phyloP scores from a whole-genome alignment of 2,113 vertebrate genomes.

The Nibea coibor region DNA sequence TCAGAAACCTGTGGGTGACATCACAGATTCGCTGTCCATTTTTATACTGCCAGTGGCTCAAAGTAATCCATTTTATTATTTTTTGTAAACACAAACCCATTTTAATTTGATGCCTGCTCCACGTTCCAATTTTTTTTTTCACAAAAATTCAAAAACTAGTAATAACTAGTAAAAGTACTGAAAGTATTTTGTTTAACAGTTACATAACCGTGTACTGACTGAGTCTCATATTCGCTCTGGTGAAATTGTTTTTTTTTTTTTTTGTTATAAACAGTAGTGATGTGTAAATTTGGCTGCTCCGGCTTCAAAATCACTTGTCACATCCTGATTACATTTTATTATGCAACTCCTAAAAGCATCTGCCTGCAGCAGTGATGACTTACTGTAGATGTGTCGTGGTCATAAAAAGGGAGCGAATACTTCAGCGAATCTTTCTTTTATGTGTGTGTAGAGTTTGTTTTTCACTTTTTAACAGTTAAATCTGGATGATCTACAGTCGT shows the following conservation, averaged over 20 bases:
- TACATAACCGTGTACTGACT: neutral
- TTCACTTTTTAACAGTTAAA: neutral
- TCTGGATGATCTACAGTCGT: neutral
- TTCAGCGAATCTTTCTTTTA: neutral
- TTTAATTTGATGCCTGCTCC: no score
- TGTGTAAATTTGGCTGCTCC: neutral
- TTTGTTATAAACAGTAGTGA: neutral
- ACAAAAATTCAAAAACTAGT: neutral
- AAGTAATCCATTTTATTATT: no score
- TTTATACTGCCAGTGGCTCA: no score
- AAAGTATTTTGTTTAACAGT: no score
- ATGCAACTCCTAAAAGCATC: conserved; percentile 5
- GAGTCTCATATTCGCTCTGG: neutral
- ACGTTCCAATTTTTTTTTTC: no score
- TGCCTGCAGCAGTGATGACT: neutral
- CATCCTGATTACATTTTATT: conserved; percentile 14
- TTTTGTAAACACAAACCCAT: no score
- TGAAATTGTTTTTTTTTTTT: neutral
- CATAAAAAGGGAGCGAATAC: neutral
- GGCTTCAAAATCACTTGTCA: neutral
- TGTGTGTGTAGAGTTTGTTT: neutral
- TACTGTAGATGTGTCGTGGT: neutral
- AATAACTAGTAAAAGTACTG: no score
- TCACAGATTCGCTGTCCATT: no score
- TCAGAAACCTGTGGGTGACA: no score